phyloP scores from a whole-genome alignment of 2,797 vertebrate species.

The Sebastiscus albofasciatus region DNA sequence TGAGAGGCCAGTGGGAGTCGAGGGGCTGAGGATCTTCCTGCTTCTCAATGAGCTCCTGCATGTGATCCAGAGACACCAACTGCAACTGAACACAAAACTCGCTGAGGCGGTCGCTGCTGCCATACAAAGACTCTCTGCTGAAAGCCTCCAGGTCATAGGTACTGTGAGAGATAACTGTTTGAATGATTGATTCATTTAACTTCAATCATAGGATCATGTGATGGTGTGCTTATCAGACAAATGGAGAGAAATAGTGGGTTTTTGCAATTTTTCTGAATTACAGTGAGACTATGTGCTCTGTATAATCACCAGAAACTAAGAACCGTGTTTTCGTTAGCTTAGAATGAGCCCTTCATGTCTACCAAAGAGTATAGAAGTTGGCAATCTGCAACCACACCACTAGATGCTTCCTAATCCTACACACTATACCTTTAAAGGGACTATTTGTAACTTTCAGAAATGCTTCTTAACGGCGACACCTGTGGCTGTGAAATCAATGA shows the following conservation, averaged over 20 bases:
- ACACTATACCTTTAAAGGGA: neutral
- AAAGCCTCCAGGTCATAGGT: constrained; percentile 67
- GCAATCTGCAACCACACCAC: too few relatives aligned
- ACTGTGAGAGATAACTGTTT: neutral
- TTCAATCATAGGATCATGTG: neutral
- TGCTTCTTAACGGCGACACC: too few relatives aligned
- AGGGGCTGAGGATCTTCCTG: constrained; percentile 81
- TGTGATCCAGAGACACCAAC: neutral
- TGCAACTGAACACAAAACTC: constrained; percentile 8
- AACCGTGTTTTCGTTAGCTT: too few relatives aligned
- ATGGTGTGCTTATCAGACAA: neutral
- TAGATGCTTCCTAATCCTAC: too few relatives aligned
- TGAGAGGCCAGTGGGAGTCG: constrained; percentile 61
- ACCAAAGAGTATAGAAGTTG: too few relatives aligned
- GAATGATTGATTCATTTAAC: neutral
- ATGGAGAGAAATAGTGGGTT: neutral
- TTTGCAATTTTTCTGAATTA: neutral
- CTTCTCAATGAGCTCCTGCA: constrained; percentile 78
- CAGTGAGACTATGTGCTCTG: too few relatives aligned
- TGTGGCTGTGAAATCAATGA: too few relatives aligned
- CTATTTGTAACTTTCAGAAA: too few relatives aligned
- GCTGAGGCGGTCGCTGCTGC: constrained; percentile 45
- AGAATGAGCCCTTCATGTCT: too few relatives aligned
- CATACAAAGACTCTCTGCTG: constrained; percentile 48
- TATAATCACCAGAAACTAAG: too few relatives aligned